Evolutionary conservation across 2,113 vertebrate genomes (phyloP).

Genomic region (Daphoenositta chrysoptera): DNA sequence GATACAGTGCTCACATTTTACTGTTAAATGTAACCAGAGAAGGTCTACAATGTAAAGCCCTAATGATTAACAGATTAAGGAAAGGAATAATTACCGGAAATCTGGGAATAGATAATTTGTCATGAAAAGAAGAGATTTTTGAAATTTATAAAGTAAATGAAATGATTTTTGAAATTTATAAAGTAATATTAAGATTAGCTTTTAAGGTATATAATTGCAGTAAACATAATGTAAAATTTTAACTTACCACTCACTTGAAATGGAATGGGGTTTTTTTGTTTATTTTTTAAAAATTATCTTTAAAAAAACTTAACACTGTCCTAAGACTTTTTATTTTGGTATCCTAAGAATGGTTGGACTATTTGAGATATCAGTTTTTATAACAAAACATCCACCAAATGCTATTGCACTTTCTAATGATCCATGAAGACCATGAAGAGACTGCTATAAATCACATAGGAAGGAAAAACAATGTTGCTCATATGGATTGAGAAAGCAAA

Average conservation of each 20-base stretch:
- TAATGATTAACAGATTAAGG: neutral
- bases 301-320: neutral
- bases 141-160: neutral
- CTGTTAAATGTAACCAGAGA: neutral
- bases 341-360: neutral
- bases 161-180: neutral
- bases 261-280: too few relatives aligned
- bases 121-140: neutral
- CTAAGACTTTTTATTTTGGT: neutral
- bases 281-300: neutral
- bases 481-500: neutral
- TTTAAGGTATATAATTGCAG: neutral
- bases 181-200: neutral
- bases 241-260: neutral
- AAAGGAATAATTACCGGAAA: neutral
- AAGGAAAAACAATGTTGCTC: neutral
- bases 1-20: neutral
- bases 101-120: neutral
- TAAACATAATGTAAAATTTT: neutral
- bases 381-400: neutral
- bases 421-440: neutral
- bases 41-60: neutral
- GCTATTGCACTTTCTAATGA: conserved; percentile 15
- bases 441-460: neutral
- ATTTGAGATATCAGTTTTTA: neutral